A percentile compares a stretch with the other conserved stretches of the same genome.
phyloP scores from a whole-genome alignment of 1,140 invertebrate genomes.

The Venustaconcha ellipsiformis region DNA sequence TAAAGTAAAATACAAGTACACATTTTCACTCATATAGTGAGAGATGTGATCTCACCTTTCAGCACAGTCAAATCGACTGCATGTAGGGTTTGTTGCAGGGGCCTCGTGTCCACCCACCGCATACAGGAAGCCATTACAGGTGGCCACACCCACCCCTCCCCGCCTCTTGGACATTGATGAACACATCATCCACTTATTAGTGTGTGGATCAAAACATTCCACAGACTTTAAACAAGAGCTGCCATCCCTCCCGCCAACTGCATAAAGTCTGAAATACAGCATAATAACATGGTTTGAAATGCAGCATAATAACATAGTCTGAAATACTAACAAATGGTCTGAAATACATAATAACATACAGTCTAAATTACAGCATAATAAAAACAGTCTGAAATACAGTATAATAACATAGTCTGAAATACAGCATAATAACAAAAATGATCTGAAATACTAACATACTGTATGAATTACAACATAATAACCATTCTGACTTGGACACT shows the following conservation, averaged over 20 bases:
- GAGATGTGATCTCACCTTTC: conserved; percentile 60
- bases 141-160: conserved; percentile 83
- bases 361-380: conserved; percentile 66
- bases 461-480: conserved; percentile 66
- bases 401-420: not conserved
- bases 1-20: not conserved
- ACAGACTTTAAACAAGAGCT: conserved; percentile 87
- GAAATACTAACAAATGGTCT: no score
- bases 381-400: not conserved
- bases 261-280: conserved; percentile 79
- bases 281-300: not conserved
- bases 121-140: conserved; percentile 78
- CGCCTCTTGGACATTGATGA: conserved; percentile 82
- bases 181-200: conserved; percentile 85
- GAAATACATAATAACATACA: conserved; percentile 65
- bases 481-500: no score
- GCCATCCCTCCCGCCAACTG: conserved; percentile 92
- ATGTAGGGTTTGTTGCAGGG: conserved; percentile 78
- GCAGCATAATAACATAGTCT: not conserved
- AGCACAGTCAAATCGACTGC: conserved; percentile 74
- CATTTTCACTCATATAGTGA: not conserved
- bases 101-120: conserved; percentile 69
- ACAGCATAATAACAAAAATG: not conserved
- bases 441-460: conserved; percentile 76
- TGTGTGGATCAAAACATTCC: conserved; percentile 86